Conservation (phyloP, 2,888 invertebrate species). For the Cantharis rufa region DNA sequence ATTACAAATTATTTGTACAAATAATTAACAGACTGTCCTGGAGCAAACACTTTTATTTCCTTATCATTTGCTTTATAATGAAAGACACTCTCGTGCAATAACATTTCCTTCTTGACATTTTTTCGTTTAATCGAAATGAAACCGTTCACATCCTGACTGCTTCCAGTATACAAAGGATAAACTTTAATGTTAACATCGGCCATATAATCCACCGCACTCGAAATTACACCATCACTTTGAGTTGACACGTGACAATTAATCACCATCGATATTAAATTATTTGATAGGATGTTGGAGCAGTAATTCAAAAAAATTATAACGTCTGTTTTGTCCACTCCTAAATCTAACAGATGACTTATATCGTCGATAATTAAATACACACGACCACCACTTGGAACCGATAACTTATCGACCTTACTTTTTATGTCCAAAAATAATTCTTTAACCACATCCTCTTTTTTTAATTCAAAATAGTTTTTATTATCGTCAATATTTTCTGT, state of each 20-base stretch:
- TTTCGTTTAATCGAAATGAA: slow-evolving; percentile 62
- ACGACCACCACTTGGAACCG: slow-evolving; percentile 31
- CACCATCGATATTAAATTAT: slow-evolving; percentile 57
- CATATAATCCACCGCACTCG: slow-evolving; percentile 66
- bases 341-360: slow-evolving; percentile 70
- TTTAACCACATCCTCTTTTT: slow-evolving; percentile 51
- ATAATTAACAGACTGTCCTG: slow-evolving; percentile 59
- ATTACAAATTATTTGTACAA: slow-evolving; percentile 31
- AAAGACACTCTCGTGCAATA: slow-evolving; percentile 49
- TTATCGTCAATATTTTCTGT: slow-evolving; percentile 42
- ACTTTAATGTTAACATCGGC: slow-evolving; percentile 67
- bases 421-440: slow-evolving; percentile 55
- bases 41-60: slow-evolving; percentile 74
- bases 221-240: slow-evolving; percentile 63
- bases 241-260: slow-evolving; percentile 64
- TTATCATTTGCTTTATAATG: slow-evolving; percentile 75
- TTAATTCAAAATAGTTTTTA: slow-evolving; percentile 35
- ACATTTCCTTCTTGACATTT: slow-evolving; percentile 21
- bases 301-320: slow-evolving; percentile 60
- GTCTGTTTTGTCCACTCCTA: slow-evolving; percentile 61
- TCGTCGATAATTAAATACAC: slow-evolving; percentile 70
- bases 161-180: slow-evolving; percentile 71
- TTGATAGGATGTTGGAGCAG: slow-evolving; percentile 53
- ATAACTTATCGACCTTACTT: slow-evolving; percentile 51
- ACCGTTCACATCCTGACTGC: slow-evolving; percentile 75